Evolutionary conservation across 2,888 invertebrate species (phyloP), one percentile per base, ranked within the genome.

Genomic region (Nemurella pictetii): DNA sequence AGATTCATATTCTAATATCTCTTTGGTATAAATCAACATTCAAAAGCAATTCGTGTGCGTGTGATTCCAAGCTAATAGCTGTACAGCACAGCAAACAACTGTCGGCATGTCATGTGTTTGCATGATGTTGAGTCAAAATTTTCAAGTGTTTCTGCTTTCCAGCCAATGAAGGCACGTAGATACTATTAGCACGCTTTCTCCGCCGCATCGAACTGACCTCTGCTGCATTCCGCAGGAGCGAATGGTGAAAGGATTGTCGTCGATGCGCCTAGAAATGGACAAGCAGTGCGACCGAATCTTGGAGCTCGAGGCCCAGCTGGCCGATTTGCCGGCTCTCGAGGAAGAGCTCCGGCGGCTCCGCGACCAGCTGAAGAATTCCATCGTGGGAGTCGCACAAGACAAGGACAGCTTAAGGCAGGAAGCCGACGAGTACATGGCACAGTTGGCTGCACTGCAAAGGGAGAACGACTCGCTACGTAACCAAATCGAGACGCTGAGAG

Each of bases 321-420:
- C 55, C 72, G 72, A 82, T 12, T 72, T 36, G 27, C 27, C 82
- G n/a, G 30, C 27, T 29, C 72, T 82, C 15, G 82, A 82, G 29
- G 72, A 25, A 15, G 82, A 82, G 82, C 55, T 82, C 55, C n/a
- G 29, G 55, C 0, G 12, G 0, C 55, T 82, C 28, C n/a, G 72
- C 5, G 82, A 82, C 25, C 29, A 82, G 82, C 30, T 82, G 55
- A 82, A 72, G 12, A 72, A 72, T 12, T 27, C 82, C 28, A 72
- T 82, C 30, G 82, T 55, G 29, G 25, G 4, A 1, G 82, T 82
- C 3, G 82, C 82, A 27, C 81, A 81, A 20, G 81, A 81, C 26
- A 35, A 81, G 26, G 72, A 82, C 28, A 35, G 35, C 1, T 26
- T 81, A 2, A 35, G 36, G 5, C 30, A 28, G 12, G 30, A 26